Evolutionary conservation across 2,113 vertebrate genomes (phyloP).

Genomic region (Proterorhinus semilunaris): DNA sequence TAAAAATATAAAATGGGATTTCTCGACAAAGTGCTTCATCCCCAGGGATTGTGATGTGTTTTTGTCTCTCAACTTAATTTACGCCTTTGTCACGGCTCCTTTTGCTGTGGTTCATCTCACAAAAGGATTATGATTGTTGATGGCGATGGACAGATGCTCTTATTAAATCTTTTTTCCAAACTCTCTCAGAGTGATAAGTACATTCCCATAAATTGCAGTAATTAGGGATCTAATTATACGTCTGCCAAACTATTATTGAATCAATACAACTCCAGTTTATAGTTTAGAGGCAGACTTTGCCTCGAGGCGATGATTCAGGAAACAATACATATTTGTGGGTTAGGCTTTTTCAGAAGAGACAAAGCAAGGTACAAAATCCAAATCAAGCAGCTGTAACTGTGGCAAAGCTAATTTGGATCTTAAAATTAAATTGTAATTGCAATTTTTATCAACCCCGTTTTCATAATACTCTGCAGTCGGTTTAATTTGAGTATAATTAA

Average conservation of each 20-base stretch:
- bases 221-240: not conserved
- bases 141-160: not conserved
- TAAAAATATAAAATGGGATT: too few species aligned
- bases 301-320: conserved; percentile 8
- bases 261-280: not conserved
- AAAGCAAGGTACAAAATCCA: not conserved
- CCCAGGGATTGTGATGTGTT: not conserved
- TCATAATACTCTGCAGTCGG: not conserved
- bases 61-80: not conserved
- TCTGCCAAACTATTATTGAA: conserved; percentile 1
- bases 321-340: not conserved
- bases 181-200: not conserved
- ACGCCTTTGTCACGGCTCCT: not conserved
- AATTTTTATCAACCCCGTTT: not conserved
- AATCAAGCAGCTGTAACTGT: not conserved
- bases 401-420: not conserved
- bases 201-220: conserved; percentile 9
- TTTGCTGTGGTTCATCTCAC: not conserved
- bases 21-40: too few species aligned
- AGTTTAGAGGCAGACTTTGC: not conserved
- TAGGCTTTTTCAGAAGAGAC: not conserved
- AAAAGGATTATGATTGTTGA: not conserved
- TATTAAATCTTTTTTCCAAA: not conserved
- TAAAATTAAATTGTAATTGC: not conserved
- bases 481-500: not conserved